Percentiles rank a stretch among this genome's conserved stretches.
Conservation (phyloP, 2,888 invertebrate genomes). For the Dilophus febrilis region DNA sequence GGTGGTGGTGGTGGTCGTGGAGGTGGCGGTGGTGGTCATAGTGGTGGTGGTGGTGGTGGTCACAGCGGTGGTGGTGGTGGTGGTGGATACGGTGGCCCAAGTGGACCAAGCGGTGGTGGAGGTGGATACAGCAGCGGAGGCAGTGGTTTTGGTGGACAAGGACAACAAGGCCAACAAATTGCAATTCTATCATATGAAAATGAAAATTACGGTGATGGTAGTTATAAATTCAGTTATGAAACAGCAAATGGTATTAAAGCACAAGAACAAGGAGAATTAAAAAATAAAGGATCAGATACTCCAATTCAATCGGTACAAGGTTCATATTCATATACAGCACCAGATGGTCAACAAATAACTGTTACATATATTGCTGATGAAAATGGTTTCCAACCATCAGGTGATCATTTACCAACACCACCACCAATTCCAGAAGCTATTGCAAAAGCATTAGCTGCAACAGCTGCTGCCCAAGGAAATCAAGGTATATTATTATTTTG, state of each 20-base stretch:
- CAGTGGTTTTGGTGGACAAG: slow-evolving; percentile 8
- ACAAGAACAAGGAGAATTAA: slow-evolving; percentile 41
- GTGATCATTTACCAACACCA: slow-evolving; percentile 40
- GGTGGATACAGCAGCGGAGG: slow-evolving; percentile 18
- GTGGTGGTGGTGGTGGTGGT: slow-evolving; percentile 17
- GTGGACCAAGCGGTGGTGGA: slow-evolving; percentile 12
- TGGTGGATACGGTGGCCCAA: slow-evolving; percentile 14
- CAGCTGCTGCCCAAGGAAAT: slow-evolving; percentile 27
- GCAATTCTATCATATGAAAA: slow-evolving; percentile 38
- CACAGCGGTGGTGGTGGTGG: slow-evolving; percentile 7
- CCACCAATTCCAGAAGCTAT: slow-evolving; percentile 50
- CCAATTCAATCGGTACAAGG: slow-evolving; percentile 41
- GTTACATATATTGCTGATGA: slow-evolving; percentile 47
- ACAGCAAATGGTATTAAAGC: slow-evolving; percentile 42
- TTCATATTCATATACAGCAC: slow-evolving; percentile 44
- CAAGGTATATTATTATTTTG: slow-evolving; percentile 3
- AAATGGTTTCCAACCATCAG: slow-evolving; percentile 45
- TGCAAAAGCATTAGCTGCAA: slow-evolving; percentile 35
- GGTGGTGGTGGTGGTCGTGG: slow-evolving; percentile 17
- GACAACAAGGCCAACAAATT: slow-evolving; percentile 24
- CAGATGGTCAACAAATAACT: slow-evolving; percentile 43
- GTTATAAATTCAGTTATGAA: slow-evolving; percentile 33
- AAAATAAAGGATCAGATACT: slow-evolving; percentile 37
- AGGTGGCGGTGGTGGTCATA: slow-evolving; percentile 21
- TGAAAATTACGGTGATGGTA: slow-evolving; percentile 40